Percentiles rank a stretch among this genome's conserved stretches.
Conservation (phyloP, 2,797 vertebrate genomes). For the Bufotes viridis region DNA sequence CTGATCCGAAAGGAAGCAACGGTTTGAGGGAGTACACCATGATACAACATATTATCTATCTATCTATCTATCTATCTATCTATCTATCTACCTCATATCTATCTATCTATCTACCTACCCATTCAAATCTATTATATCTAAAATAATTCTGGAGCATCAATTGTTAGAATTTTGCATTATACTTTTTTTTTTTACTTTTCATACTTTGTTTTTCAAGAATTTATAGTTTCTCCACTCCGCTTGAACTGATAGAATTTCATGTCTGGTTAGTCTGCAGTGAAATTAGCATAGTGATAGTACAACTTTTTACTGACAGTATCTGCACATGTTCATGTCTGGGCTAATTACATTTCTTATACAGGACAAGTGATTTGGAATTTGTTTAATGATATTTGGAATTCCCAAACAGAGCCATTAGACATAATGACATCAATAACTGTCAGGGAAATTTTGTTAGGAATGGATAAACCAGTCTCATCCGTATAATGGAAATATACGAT, state of each 20-base stretch:
- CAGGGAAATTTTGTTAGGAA: conserved; percentile 45
- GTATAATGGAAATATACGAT: conserved; percentile 11
- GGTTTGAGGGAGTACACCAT: too few species aligned
- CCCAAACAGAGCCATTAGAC: conserved; percentile 34
- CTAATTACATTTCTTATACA: conserved; percentile 27
- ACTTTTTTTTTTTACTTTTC: too few species aligned
- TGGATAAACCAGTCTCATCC: conserved; percentile 44
- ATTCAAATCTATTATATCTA: too few species aligned
- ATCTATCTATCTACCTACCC: not conserved
- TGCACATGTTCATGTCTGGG: conserved; percentile 19
- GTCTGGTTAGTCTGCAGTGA: conserved; percentile 6
- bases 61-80: not conserved
- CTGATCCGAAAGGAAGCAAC: too few species aligned
- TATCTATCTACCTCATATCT: not conserved
- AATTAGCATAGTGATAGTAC: not conserved
- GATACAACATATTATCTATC: not conserved
- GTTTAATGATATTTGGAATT: conserved; percentile 47
- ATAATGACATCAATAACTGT: conserved; percentile 53
- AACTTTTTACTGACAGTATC: conserved; percentile 4
- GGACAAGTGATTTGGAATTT: conserved; percentile 34
- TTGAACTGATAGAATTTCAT: not conserved
- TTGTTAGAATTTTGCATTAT: too few species aligned
- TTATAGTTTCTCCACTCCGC: too few species aligned
- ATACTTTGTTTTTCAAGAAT: too few species aligned
- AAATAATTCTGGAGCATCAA: too few species aligned